Conservation (phyloP, 2,797 vertebrate genomes). For the Garrulus glandarius region DNA sequence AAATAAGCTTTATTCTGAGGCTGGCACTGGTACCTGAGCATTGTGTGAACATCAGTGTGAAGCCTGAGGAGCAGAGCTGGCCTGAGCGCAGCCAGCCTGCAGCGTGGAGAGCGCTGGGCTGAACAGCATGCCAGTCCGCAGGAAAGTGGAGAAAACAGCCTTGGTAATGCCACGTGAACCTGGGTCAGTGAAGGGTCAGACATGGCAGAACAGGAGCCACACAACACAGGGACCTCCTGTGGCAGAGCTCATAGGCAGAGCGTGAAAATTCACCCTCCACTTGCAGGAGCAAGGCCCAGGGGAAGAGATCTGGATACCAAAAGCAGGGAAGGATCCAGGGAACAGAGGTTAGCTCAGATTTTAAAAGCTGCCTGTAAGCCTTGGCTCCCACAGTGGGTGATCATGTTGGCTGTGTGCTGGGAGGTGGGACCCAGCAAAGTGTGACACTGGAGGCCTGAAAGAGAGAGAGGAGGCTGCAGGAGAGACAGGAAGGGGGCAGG, state of each 20-base stretch:
- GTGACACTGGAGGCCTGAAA: not conserved
- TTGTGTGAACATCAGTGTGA: not conserved
- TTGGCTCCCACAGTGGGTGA: not conserved
- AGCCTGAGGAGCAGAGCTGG: not conserved
- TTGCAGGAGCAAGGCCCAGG: not conserved
- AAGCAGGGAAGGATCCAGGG: not conserved
- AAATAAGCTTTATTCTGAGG: not conserved
- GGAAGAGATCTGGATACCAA: not conserved
- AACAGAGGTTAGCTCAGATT: not conserved
- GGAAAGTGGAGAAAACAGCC: not conserved
- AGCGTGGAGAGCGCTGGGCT: not conserved
- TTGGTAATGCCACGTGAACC: not conserved
- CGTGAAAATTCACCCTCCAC: not conserved
- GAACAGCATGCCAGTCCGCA: not conserved
- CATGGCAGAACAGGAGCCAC: not conserved
- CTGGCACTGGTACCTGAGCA: not conserved
- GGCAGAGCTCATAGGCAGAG: not conserved
- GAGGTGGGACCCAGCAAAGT: not conserved
- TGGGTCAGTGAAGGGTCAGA: not conserved
- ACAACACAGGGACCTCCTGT: not conserved
- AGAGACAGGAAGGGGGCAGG: not conserved
- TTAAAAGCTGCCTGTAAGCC: not conserved
- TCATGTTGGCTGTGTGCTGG: not conserved
- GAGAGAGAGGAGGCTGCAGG: not conserved
- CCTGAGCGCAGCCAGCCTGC: not conserved